Percentiles rank a stretch among this genome's conserved stretches.
Conservation (phyloP, 1,140 invertebrate species). For the Hestina assimilis region DNA sequence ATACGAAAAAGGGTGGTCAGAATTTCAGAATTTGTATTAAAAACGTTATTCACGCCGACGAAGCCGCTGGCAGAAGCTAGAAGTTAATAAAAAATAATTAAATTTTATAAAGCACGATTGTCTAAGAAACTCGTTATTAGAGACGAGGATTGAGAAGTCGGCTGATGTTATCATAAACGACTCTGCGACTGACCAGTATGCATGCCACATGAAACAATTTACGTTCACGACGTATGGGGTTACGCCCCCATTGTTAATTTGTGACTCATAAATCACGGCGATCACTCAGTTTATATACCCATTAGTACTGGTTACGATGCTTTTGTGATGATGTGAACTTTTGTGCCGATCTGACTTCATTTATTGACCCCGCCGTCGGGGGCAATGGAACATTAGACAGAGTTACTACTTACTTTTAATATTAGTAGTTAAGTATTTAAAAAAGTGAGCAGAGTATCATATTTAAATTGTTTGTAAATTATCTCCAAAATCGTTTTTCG, state of each 20-base stretch:
- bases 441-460: too few species aligned
- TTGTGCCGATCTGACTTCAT: slow-evolving; percentile 1
- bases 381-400: neutral
- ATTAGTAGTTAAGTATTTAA: too few species aligned
- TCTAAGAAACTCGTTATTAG: neutral
- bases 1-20: too few species aligned
- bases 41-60: too few species aligned
- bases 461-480: too few species aligned
- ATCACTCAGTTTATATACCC: slow-evolving; percentile 43
- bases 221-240: slow-evolving; percentile 40
- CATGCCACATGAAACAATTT: slow-evolving; percentile 58
- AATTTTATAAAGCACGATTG: neutral
- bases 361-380: neutral
- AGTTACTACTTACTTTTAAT: too few species aligned
- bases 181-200: slow-evolving; percentile 14
- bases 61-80: too few species aligned
- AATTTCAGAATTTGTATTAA: too few species aligned
- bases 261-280: slow-evolving; percentile 55
- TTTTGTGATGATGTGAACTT: slow-evolving; percentile 18
- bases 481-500: too few species aligned
- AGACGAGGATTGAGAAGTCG: neutral
- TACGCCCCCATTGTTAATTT: slow-evolving; percentile 54
- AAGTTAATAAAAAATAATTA: neutral
- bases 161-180: slow-evolving; percentile 24
- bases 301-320: slow-evolving; percentile 39